phyloP scores from a whole-genome alignment of 2,797 vertebrate species.

The Threskiornis aethiopicus region DNA sequence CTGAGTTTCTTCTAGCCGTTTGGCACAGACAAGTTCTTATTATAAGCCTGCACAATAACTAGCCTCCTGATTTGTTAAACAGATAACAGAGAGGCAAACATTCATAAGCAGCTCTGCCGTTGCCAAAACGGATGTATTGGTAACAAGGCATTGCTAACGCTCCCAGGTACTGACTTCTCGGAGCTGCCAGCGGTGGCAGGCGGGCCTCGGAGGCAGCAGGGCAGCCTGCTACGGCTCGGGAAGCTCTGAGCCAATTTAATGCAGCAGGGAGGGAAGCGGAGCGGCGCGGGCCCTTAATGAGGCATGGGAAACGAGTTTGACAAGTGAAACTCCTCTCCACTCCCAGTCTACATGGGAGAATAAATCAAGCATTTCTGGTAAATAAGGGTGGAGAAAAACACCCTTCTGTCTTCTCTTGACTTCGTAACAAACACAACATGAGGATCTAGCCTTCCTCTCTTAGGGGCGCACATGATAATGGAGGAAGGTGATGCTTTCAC shows the following conservation, averaged over 20 bases:
- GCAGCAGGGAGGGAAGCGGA: neutral
- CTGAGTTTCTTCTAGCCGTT: neutral
- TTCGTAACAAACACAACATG: neutral
- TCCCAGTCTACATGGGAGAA: neutral
- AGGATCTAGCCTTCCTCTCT: neutral
- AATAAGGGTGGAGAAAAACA: neutral
- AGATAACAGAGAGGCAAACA: neutral
- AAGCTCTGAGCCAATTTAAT: neutral
- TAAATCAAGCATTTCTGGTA: neutral
- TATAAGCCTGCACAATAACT: neutral
- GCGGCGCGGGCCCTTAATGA: neutral
- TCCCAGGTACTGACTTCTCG: neutral
- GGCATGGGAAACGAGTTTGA: neutral
- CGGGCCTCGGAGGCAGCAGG: neutral
- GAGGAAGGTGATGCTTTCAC: neutral
- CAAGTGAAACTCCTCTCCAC: slow-evolving; percentile 1
- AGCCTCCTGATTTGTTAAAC: neutral
- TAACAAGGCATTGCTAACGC: neutral
- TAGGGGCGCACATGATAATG: neutral
- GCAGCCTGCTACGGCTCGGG: neutral
- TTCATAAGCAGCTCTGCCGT: accelerated
- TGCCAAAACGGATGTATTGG: neutral
- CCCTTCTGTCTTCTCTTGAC: neutral
- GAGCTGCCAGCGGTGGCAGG: neutral
- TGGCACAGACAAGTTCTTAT: neutral